A percentile compares a stretch with the other conserved stretches of the same genome.
Evolutionary conservation across 2,113 vertebrate genomes (phyloP).

Genomic region (Tapirus terrestris): DNA sequence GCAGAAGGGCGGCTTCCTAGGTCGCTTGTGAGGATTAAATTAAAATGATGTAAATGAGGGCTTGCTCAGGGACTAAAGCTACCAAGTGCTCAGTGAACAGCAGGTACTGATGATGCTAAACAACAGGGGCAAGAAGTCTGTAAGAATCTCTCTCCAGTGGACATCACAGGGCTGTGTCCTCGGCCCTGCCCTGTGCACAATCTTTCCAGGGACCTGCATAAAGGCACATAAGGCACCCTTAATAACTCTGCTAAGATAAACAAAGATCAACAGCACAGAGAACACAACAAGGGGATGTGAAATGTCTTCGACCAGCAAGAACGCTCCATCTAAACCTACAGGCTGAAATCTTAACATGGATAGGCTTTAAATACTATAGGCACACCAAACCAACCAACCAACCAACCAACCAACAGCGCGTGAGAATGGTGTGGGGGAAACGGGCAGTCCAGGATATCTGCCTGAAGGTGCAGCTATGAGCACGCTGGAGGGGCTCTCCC

Average conservation of each 20-base stretch:
- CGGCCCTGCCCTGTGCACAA: neutral
- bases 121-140: no score
- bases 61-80: no score
- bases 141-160: neutral
- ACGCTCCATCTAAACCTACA: neutral
- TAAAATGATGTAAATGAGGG: neutral
- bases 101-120: neutral
- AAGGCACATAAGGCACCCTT: neutral
- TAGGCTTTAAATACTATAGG: neutral
- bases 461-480: neutral
- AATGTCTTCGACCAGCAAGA: neutral
- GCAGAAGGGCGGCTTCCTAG: accelerated
- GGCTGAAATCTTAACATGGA: neutral
- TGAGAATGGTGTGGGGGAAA: neutral
- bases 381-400: no score
- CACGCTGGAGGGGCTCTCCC: no score
- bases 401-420: no score
- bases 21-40: neutral
- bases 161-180: neutral
- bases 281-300: neutral
- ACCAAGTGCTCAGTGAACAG: accelerated
- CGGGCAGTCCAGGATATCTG: accelerated
- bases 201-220: neutral
- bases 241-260: no score
- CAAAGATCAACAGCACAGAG: neutral